Evolutionary conservation across 2,113 vertebrate genomes (phyloP), one percentile per base, ranked within the genome.

Genomic region (Acanthisitta chloris): DNA sequence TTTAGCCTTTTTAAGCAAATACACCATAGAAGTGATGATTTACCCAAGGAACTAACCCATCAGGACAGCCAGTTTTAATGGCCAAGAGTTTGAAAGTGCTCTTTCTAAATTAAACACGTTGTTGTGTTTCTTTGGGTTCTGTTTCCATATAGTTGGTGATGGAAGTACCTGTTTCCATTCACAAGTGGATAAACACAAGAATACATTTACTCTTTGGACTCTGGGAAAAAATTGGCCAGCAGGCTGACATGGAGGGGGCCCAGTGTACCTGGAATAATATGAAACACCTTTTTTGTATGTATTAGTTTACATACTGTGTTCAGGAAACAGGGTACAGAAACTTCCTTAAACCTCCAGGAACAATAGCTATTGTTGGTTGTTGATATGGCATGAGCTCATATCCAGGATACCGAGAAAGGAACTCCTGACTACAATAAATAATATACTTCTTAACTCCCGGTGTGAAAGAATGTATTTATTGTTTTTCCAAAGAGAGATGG

Each of bases 281-380:
- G 92, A 96, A 96, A 97, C 97, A 96, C 97, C 96, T 97, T 92
- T 83, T 71, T 95, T 93, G 76, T 92, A n/a, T 95, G 90, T 95
- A 92, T 96, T 97, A 95, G 94, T 96, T 98, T 89, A 95, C 77
- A 94, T 97, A 97, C 97, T 92, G 95, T 95, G 92, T 81, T 93
- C 96, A 98, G 98, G 98, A 98, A 98, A 98, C 97, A 92, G 93
- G 89, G 93, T 52, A 95, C 96, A 98, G 97, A 97, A 96, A 98
- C 97, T 98, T 98, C 98, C 98, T 96, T 96, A 84, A 91, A 96
- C 96, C 90, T 85, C 58, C 90, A 92, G 91, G 90, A 98, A 98
- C 98, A 99, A 99, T 98, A 94, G 94, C 93, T 94, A 98, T 99
- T 99, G 98, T 99, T 94, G 61, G 86, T 43, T 90, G 81, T 92